phyloP scores from a whole-genome alignment of 2,888 invertebrate genomes.

The Brachynemurus nebulosus region DNA sequence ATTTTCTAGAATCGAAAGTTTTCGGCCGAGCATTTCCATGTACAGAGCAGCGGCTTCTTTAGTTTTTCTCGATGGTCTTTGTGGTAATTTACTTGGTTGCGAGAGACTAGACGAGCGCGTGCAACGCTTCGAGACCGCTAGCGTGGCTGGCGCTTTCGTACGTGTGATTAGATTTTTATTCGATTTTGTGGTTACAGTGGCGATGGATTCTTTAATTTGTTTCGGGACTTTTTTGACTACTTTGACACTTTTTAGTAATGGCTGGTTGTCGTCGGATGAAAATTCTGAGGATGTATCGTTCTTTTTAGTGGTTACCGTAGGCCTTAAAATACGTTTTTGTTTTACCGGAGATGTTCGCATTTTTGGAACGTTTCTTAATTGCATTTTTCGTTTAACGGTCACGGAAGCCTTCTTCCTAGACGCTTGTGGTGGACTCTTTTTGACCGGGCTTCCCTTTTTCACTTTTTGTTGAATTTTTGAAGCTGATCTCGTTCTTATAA shows the following conservation, averaged over 20 bases:
- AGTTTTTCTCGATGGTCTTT: constrained; percentile 50
- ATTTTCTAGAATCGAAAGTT: constrained; percentile 43
- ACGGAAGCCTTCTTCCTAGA: background rate
- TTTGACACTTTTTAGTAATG: constrained; percentile 23
- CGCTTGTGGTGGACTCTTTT: constrained; percentile 15
- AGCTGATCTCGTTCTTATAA: constrained; percentile 34
- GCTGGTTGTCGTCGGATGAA: constrained; percentile 41
- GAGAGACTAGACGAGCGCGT: constrained; percentile 2
- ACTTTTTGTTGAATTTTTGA: no score
- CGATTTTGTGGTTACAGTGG: constrained; percentile 3
- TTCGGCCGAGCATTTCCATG: constrained; percentile 58
- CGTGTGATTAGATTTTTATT: constrained; percentile 6
- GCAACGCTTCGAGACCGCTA: constrained; percentile 4
- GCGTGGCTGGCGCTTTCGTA: constrained; percentile 2
- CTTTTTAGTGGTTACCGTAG: constrained; percentile 20
- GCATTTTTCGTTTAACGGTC: constrained; percentile 27
- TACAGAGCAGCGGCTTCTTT: constrained; percentile 63
- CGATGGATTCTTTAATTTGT: constrained; percentile 3
- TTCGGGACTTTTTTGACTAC: constrained; percentile 9
- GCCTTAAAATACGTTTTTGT: constrained; percentile 23
- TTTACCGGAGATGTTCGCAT: constrained; percentile 23
- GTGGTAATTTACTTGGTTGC: constrained; percentile 16
- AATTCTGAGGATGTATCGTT: constrained; percentile 27
- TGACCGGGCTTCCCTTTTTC: no score
- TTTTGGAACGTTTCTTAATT: constrained; percentile 32